Evolutionary conservation across 2,113 vertebrate genomes (phyloP).

Genomic region (Callocephalon fimbriatum): DNA sequence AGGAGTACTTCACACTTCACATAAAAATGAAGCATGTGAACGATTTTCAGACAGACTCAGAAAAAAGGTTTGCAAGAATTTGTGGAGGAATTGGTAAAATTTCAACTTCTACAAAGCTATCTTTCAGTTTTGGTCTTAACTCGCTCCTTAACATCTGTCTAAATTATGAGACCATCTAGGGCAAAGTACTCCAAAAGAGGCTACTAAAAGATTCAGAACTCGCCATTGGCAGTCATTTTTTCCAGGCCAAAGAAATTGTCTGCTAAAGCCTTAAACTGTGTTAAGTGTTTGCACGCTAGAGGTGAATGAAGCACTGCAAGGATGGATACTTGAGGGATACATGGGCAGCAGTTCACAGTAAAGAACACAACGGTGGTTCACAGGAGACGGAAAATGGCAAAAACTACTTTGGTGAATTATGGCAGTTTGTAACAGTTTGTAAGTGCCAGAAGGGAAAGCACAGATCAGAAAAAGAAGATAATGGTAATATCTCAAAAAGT

Average conservation of each 20-base stretch:
- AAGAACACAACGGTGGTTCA: neutral
- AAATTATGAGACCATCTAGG: neutral
- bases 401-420: neutral
- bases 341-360: neutral
- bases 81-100: neutral
- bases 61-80: neutral
- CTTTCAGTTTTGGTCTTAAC: neutral
- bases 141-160: neutral
- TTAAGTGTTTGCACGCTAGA: neutral
- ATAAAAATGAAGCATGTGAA: neutral
- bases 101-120: neutral
- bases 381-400: neutral
- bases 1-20: constrained; percentile 22
- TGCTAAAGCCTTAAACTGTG: neutral
- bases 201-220: neutral
- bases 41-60: neutral
- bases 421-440: neutral
- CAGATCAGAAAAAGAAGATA: neutral
- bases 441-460: neutral
- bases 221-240: neutral
- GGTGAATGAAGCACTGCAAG: neutral
- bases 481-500: neutral
- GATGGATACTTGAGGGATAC: neutral
- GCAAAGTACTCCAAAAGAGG: neutral
- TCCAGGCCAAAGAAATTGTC: neutral